phyloP scores from a whole-genome alignment of 2,797 vertebrate genomes.

The Pangasius larnaudii region DNA sequence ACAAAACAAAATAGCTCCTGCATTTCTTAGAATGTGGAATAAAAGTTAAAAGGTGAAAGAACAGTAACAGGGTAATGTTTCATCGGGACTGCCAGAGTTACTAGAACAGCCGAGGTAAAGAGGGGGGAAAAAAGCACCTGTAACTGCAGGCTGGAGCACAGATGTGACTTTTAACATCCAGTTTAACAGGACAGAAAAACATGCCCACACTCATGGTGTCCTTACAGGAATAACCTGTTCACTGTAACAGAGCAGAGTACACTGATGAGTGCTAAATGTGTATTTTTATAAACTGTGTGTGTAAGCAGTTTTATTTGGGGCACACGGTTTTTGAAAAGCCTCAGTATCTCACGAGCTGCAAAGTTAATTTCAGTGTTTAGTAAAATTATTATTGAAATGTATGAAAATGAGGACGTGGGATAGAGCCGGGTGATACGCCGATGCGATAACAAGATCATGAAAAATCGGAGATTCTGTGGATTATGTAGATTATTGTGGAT shows the following conservation, averaged over 20 bases:
- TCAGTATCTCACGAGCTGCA: not conserved
- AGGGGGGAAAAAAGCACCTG: not conserved
- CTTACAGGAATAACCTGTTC: not conserved
- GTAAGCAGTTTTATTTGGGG: not conserved
- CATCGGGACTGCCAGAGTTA: not conserved
- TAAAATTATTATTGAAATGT: not conserved
- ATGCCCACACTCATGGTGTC: not conserved
- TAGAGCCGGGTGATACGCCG: too few relatives aligned
- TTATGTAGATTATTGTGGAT: too few relatives aligned
- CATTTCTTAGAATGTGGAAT: not conserved
- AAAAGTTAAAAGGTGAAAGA: not conserved
- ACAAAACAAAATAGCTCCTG: too few relatives aligned
- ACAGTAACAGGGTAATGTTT: not conserved
- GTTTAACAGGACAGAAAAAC: not conserved
- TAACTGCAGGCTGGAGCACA: not conserved
- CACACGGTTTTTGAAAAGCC: not conserved
- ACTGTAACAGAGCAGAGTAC: not conserved
- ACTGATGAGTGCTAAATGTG: too few relatives aligned
- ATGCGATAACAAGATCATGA: too few relatives aligned
- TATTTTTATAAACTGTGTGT: not conserved
- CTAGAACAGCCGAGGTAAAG: not conserved
- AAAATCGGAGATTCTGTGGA: too few relatives aligned
- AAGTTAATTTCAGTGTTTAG: not conserved
- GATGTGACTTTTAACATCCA: constrained; percentile 1
- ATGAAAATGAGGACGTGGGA: not conserved